Base-by-base conservation (phyloP, 2,797 vertebrate genomes). In the Xyrichtys novacula region DNA sequence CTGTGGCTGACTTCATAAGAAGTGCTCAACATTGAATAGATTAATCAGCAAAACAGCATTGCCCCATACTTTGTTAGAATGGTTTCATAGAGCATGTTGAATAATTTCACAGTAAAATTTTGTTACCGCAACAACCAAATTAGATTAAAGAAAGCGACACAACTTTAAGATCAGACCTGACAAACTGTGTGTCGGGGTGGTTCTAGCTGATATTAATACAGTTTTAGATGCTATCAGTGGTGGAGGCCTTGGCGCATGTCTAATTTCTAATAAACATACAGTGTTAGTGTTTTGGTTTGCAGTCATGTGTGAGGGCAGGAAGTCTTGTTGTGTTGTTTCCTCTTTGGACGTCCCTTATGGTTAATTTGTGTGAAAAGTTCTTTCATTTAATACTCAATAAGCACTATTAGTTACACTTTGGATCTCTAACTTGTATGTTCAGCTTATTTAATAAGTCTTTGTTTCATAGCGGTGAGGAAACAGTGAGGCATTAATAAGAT, bases 231-330 rank as follows among this genome's bases (percentile, higher is more conserved):
- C 16, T 57, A 28, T 25, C 12, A n/a, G 49, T 50, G 26, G 28
- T 38, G 16, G 44, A 57, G 47, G 46, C 38, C 36, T 48, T 44
- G 58, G 31, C 71, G 73, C 40, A 25, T 65, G 49, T 16, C 19
- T 71, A 50, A 73, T 71, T 68, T 74, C 29, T 56, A 52, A 71
- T 65, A 54, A 50, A 71, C 32, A 52, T 34, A 26, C 25, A 64
- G 47, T 62, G 34, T 50, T 17, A 53, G 48, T 28, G 2, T 48
- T 56, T 65, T 31, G 74, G 69, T 74, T 76, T 79, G 38, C 64
- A 74, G 65, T 44, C 50, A 42, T 39, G 66, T 60, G 70, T 36
- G 68, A 63, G 46, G n/a, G 70, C 79, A 82, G 85, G 83, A 86
- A 87, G 74, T 48, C 62, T 65, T 59, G 52, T 65, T 59, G 52